These are phyloP conservation scores for Petrophora chlorosata DNA, from an alignment of 2,888 invertebrate genomes.

Conservation along the genomic window DNA sequence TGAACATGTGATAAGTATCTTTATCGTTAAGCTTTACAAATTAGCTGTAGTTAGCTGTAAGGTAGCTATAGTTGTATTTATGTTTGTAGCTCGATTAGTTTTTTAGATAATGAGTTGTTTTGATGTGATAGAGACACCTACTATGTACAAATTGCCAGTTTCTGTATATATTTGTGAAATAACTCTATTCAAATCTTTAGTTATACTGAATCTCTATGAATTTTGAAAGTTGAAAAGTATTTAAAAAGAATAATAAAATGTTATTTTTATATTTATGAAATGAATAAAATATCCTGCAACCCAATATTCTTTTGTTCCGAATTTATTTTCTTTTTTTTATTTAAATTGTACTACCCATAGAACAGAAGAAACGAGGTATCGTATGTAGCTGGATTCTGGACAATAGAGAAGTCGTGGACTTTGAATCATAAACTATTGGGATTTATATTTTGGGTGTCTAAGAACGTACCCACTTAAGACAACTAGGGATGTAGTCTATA, in stretches of 20 bases:
- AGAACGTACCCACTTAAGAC: too few species aligned
- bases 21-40: slow-evolving; percentile 23
- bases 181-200: background rate
- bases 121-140: slow-evolving; percentile 8
- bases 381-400: too few species aligned
- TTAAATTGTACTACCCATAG: too few species aligned
- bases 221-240: slow-evolving; percentile 3
- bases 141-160: slow-evolving; percentile 6
- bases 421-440: too few species aligned
- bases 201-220: background rate
- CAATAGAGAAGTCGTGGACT: too few species aligned
- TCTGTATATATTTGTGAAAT: slow-evolving; percentile 2
- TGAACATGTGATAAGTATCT: slow-evolving; percentile 16
- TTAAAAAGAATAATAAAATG: slow-evolving; percentile 2
- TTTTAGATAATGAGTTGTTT: slow-evolving; percentile 17
- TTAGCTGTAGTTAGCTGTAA: slow-evolving; percentile 21
- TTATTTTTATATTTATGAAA: slow-evolving; percentile 7
- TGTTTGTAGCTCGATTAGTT: background rate
- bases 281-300: slow-evolving; percentile 1
- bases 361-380: too few species aligned
- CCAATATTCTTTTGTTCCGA: background rate
- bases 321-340: too few species aligned
- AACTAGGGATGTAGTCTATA: too few species aligned
- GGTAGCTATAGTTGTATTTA: slow-evolving; percentile 18
- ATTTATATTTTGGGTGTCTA: too few species aligned